A percentile compares a stretch with the other conserved stretches of the same genome.
Conservation (phyloP, 2,113 vertebrate genomes). For the Daubentonia madagascariensis region DNA sequence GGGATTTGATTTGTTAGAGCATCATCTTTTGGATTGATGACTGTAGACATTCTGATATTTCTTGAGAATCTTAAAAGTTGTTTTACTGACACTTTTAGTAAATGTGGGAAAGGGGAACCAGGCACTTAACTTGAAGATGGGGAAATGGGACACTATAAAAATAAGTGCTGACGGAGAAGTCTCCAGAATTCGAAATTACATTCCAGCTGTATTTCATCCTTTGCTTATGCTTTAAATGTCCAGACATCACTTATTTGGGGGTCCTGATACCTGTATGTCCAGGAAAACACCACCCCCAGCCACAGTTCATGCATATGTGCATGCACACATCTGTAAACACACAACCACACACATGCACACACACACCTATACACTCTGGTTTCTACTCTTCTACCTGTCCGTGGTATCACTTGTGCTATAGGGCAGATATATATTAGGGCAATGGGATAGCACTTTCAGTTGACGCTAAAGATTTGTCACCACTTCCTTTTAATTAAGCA, state of each 20-base stretch:
- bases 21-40: background rate
- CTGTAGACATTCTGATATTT: background rate
- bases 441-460: background rate
- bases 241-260: background rate
- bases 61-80: background rate
- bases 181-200: background rate
- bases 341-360: background rate
- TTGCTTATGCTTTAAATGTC: background rate
- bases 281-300: background rate
- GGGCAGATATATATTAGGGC: background rate
- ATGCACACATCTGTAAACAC: background rate
- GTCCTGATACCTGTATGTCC: background rate
- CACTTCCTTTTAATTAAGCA: background rate
- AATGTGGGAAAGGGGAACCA: background rate
- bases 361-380: background rate
- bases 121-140: background rate
- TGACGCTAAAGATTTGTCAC: background rate
- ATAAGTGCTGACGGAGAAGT: background rate
- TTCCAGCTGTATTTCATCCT: background rate
- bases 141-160: background rate
- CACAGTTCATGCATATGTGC: background rate
- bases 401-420: background rate
- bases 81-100: background rate
- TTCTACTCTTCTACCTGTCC: background rate
- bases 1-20: background rate